Evolutionary conservation across 2,113 vertebrate genomes (phyloP), one percentile per base, ranked within the genome.

Genomic region (Psettodes erumei): DNA sequence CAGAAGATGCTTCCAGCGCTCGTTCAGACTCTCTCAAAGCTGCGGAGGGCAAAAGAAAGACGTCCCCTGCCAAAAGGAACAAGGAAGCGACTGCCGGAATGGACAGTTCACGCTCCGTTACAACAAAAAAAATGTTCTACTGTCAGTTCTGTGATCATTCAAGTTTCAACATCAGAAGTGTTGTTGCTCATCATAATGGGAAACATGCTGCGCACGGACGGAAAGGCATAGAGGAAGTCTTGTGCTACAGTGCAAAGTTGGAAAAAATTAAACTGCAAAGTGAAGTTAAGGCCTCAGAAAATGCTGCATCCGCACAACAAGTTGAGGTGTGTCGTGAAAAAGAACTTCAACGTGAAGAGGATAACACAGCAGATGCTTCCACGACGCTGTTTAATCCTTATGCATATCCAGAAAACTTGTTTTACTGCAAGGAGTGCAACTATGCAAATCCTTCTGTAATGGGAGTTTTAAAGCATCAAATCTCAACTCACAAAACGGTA

Each of bases 101-200:
- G 6, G 54, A 42, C 19, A 2, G 0, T 23, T 35, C 0, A 19
- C 10, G 21, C 16, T 3, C 38, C 3, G 59, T 71, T 48, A 92
- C 86, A 7, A 64, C 80, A 21, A 16, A 43, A 40, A 8, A 71
- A 62, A 13, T 0, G 45, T 96, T 96, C 82, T 96, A 95, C 81
- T 98, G 96, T 82, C 93, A 95, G 71, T 92, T 94, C 85, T 98
- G 96, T 88, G 92, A 93, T 82, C 97, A 96, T 2, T 94, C 94
- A 62, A 96, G 94, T 78, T 82, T 91, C 37, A 96, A 94, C 0
- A 88, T 97, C 58, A 96, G 93, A 91, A 95, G 96, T 0, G 95
- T 98, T 23, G 87, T 96, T 33, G 94, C 95, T 66, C 96, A 98
- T 87, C 95, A 96, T 7, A 93, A 96, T 81, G 94, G 95, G 82